Conservation (phyloP, 1,140 invertebrate genomes). For the Phymastichus coffea region DNA sequence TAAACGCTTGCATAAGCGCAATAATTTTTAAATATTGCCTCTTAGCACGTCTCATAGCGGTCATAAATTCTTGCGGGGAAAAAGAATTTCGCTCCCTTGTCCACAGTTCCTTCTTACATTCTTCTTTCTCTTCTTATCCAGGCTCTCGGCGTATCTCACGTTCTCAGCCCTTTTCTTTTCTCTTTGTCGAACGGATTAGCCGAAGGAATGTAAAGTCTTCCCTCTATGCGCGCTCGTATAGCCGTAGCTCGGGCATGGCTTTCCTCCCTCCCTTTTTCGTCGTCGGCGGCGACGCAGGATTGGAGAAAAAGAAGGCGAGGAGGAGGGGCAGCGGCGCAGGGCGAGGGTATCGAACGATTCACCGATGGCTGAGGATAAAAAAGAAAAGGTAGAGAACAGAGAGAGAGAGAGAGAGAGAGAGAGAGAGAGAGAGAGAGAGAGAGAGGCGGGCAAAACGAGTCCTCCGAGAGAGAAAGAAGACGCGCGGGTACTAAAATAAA, state of each 20-base stretch:
- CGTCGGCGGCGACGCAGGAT: slow-evolving; percentile 20
- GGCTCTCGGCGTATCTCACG: not conserved
- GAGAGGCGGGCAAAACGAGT: slow-evolving; percentile 26
- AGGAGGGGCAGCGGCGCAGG: not conserved
- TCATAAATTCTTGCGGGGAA: slow-evolving; percentile 18
- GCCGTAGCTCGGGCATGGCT: slow-evolving; percentile 5
- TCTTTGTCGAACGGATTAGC: slow-evolving; percentile 28
- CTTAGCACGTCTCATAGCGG: slow-evolving; percentile 4
- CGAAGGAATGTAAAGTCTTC: slow-evolving; percentile 25
- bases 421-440: slow-evolving; percentile 28
- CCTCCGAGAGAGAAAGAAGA: slow-evolving; percentile 24
- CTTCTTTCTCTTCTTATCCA: not conserved
- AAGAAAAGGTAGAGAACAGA: slow-evolving; percentile 8
- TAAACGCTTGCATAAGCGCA: slow-evolving; percentile 2
- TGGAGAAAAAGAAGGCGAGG: slow-evolving; percentile 22
- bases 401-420: slow-evolving; percentile 15
- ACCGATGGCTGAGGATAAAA: slow-evolving; percentile 24
- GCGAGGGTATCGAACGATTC: slow-evolving; percentile 26
- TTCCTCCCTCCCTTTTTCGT: not conserved
- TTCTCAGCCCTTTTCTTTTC: slow-evolving; percentile 10
- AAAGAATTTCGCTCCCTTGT: slow-evolving; percentile 10
- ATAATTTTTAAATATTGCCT: slow-evolving; percentile 13
- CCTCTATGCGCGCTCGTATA: slow-evolving; percentile 16
- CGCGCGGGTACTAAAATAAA: slow-evolving; percentile 42
- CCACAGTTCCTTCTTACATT: not conserved